Percentiles rank a stretch among this genome's conserved stretches.
Evolutionary conservation across 2,113 vertebrate genomes (phyloP).

Genomic region (Stigmatopora argus): DNA sequence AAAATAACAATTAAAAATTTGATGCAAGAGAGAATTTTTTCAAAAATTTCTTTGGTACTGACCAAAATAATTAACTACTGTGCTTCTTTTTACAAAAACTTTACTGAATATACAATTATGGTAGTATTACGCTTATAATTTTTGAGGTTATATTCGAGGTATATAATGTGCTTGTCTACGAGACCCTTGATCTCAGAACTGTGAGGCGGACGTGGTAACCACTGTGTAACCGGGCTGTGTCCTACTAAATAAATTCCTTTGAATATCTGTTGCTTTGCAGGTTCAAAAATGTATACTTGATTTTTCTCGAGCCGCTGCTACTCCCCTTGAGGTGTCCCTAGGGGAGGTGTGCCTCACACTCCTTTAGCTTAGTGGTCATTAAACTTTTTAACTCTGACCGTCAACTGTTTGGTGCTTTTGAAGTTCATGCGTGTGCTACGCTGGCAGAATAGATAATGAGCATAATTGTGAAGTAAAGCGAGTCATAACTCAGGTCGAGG

Average conservation of each 20-base stretch:
- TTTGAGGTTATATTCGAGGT: too few relatives aligned
- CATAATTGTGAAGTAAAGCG: conserved; percentile 48
- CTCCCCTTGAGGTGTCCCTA: neutral
- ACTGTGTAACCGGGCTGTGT: too few relatives aligned
- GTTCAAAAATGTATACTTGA: neutral
- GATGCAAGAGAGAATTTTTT: neutral
- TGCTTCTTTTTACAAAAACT: too few relatives aligned
- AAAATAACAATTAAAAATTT: neutral
- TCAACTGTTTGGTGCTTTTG: conserved; percentile 19
- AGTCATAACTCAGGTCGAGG: conserved; percentile 35
- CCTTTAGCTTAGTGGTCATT: conserved; percentile 26
- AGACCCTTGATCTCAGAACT: too few relatives aligned
- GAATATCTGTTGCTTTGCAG: neutral
- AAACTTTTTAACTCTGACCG: conserved; percentile 21
- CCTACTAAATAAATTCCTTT: too few relatives aligned
- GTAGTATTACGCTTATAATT: too few relatives aligned
- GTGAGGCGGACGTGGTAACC: too few relatives aligned
- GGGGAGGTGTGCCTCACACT: neutral
- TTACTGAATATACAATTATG: too few relatives aligned
- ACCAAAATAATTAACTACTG: neutral
- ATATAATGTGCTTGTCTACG: too few relatives aligned
- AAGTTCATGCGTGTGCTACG: conserved; percentile 28
- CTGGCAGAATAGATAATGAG: conserved; percentile 49
- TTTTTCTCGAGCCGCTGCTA: neutral
- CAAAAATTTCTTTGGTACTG: too few relatives aligned